Evolutionary conservation across 2,888 invertebrate species (phyloP).

Genomic region (Branchipolynoe longqiensis): DNA sequence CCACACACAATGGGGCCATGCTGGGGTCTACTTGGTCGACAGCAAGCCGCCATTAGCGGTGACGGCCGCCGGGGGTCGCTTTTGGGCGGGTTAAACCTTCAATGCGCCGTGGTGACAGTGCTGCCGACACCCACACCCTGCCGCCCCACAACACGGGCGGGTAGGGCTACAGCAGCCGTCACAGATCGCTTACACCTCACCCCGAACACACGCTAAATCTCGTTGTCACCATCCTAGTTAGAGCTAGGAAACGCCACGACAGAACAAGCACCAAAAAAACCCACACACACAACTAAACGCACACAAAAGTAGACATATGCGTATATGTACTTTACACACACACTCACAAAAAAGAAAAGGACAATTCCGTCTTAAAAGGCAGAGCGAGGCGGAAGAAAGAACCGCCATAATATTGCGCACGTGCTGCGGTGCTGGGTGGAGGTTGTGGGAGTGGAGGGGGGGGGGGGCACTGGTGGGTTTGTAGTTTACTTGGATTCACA

Average conservation of each 20-base stretch:
- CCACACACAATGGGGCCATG: not conserved
- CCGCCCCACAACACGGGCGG: constrained; percentile 12
- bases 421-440: not conserved
- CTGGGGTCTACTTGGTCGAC: constrained; percentile 10
- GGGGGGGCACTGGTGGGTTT: not conserved
- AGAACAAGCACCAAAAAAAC: too few species aligned
- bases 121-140: not conserved
- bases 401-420: not conserved
- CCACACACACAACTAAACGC: too few species aligned
- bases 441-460: not conserved
- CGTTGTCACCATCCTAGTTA: constrained; percentile 4
- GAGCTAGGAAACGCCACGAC: not conserved
- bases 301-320: too few species aligned
- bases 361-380: not conserved
- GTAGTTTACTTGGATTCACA: too few species aligned
- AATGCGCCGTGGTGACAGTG: constrained; percentile 15
- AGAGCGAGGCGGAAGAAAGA: constrained; percentile 3
- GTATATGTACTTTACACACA: not conserved
- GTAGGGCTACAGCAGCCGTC: not conserved
- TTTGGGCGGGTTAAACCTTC: constrained; percentile 33
- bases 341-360: not conserved
- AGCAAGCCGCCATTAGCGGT: constrained; percentile 31
- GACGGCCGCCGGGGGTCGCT: constrained; percentile 41
- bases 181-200: not conserved
- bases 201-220: not conserved